Base-by-base conservation (phyloP, 2,888 invertebrate genomes). In the Andrena praecox region DNA sequence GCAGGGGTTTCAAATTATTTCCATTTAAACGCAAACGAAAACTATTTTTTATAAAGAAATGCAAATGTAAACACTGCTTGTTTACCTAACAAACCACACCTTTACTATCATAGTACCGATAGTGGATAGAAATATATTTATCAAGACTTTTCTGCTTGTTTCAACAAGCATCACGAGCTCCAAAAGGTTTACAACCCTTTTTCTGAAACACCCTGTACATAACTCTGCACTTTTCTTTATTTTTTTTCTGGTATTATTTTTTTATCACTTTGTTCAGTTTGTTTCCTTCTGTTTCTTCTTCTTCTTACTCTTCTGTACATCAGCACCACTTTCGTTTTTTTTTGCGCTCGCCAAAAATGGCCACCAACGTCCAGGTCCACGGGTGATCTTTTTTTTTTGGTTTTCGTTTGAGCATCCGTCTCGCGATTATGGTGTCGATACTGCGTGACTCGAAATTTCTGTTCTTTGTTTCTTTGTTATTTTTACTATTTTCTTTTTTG, bases 401-500 rank as follows among this genome's bases (percentile, higher is more conserved):
- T 1, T 62, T 67, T 68, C 6, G 64, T 70, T 76, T 54, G 56
- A 29, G 27, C 24, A 63, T 56, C n/a, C 20, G 8, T 31, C 5
- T 63, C 64, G 68, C 56, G 42, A 71, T 52, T 48, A 67, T 63
- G 52, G 10, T 24, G 29, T 81, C 82, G 75, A 81, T 56, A 76
- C 76, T 68, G 27, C 48, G 60, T 63, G 62, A 59, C 16, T 31
- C 60, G n/a, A 12, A 24, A 24, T 70, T 73, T 24, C 20, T 27
- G 27, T 63, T 62, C 48, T 24, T 6, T 7, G 42, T 24, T 68
- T 10, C 6, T 27, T 35, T 56, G 16, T n/a, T 29, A 8, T 77
- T n/a, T 31, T 42, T 70, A 8, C 52, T 42, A 42, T 70, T 59
- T 59, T 56, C 56, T 27, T 67, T 8, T 20, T 24, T 56, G 76